A percentile compares a stretch with the other conserved stretches of the same genome.
Evolutionary conservation across 2,888 invertebrate genomes (phyloP).

Genomic region (Andrena bicolor): DNA sequence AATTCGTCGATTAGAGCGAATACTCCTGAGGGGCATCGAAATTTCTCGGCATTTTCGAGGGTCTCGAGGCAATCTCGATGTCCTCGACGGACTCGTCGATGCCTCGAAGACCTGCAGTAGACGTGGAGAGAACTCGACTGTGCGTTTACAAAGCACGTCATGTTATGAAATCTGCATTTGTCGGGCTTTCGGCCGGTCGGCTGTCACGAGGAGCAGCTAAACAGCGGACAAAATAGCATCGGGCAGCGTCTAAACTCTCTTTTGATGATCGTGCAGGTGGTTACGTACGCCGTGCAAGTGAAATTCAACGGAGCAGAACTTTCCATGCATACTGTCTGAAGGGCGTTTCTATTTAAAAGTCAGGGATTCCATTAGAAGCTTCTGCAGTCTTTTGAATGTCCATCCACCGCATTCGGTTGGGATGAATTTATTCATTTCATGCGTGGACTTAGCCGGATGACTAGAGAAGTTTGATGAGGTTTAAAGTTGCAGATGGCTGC

Average conservation of each 20-base stretch:
- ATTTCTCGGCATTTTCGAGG: slow-evolving; percentile 3
- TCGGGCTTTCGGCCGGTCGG: slow-evolving; percentile 45
- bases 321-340: neutral
- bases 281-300: neutral
- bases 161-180: slow-evolving; percentile 65
- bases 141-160: slow-evolving; percentile 46
- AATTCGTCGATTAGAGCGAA: neutral
- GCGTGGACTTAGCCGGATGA: neutral
- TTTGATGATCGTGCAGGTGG: neutral
- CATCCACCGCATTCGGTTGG: too few species aligned
- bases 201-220: neutral
- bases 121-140: slow-evolving; percentile 22
- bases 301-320: neutral
- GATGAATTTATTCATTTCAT: too few species aligned
- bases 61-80: neutral
- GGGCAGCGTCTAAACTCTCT: neutral
- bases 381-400: neutral
- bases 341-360: neutral
- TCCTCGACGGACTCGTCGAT: slow-evolving; percentile 16
- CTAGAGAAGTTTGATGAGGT: neutral
- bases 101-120: slow-evolving; percentile 56
- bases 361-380: neutral
- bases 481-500: neutral
- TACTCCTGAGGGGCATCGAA: slow-evolving; percentile 18
- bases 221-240: neutral